A percentile compares a stretch with the other conserved stretches of the same genome.
phyloP scores from a whole-genome alignment of 1,140 invertebrate species.

The Copidosoma floridanum region DNA sequence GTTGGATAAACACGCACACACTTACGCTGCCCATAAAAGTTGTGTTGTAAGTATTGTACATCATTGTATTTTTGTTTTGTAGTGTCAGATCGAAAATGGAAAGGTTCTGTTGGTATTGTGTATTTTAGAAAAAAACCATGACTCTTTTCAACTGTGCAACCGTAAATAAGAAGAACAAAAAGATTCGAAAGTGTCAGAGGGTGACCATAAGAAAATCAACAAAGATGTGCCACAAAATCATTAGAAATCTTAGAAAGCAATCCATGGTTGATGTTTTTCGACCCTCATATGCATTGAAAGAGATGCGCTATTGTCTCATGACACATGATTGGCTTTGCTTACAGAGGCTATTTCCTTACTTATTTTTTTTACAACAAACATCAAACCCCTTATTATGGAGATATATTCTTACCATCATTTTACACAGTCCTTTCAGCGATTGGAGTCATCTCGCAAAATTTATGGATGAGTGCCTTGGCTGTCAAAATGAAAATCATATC shows the following conservation, averaged over 20 bases:
- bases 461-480: conserved; percentile 27
- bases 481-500: conserved; percentile 9
- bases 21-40: too few relatives aligned
- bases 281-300: conserved; percentile 1
- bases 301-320: conserved; percentile 28
- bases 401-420: conserved; percentile 27
- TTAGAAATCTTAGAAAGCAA: conserved; percentile 3
- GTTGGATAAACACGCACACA: too few relatives aligned
- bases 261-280: background rate
- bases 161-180: background rate
- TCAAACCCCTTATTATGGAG: conserved; percentile 30
- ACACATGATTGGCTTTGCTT: conserved; percentile 29
- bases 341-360: conserved; percentile 26
- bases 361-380: conserved; percentile 18
- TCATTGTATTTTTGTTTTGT: too few relatives aligned
- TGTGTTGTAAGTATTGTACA: too few relatives aligned
- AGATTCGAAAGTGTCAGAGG: too few relatives aligned
- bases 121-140: conserved; percentile 12
- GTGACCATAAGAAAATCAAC: background rate
- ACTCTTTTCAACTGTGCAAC: conserved; percentile 1
- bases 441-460: conserved; percentile 18
- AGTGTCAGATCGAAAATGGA: too few relatives aligned
- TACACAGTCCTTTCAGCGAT: conserved; percentile 27
- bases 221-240: conserved; percentile 9
- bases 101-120: too few relatives aligned